These are phyloP conservation scores for Drosophila punjabiensis DNA, from an alignment of 1,140 invertebrate species.

Conservation along the genomic window DNA sequence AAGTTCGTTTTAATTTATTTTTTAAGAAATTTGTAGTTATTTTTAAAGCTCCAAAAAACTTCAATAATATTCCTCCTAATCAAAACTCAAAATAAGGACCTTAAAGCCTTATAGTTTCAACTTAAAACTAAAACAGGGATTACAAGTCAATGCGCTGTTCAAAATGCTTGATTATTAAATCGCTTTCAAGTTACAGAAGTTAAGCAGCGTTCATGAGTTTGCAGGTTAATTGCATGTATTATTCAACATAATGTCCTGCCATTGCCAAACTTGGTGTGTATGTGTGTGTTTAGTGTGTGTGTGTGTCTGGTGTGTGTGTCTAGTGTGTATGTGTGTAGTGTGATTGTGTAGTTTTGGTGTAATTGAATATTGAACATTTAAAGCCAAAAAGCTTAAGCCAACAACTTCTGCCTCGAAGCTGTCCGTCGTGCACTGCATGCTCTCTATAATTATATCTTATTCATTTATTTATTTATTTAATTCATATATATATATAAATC, in stretches of 20 bases:
- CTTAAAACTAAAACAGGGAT: neutral
- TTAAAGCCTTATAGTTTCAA: too few species aligned
- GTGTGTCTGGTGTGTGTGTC: neutral
- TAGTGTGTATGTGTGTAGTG: neutral
- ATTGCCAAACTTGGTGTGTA: slow-evolving; percentile 9
- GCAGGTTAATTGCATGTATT: slow-evolving; percentile 8
- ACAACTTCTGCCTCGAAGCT: slow-evolving; percentile 37
- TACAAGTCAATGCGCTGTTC: neutral
- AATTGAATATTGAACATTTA: slow-evolving; percentile 51
- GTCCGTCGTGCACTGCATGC: slow-evolving; percentile 42
- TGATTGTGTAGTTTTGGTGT: slow-evolving; percentile 10
- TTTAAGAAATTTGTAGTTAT: neutral
- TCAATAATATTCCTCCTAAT: neutral
- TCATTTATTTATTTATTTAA: slow-evolving; percentile 3
- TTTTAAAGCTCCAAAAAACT: neutral
- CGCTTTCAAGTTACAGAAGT: neutral
- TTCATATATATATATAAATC: slow-evolving; percentile 5
- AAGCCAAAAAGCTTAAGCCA: slow-evolving; percentile 47
- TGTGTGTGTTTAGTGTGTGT: neutral
- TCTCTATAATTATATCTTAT: slow-evolving; percentile 16
- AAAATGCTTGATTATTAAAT: slow-evolving; percentile 2
- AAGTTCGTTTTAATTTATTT: too few species aligned
- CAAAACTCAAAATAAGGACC: too few species aligned
- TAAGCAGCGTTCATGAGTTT: neutral
- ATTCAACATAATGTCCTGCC: slow-evolving; percentile 19